phyloP scores from a whole-genome alignment of 2,113 vertebrate species.

The Pseudois nayaur region DNA sequence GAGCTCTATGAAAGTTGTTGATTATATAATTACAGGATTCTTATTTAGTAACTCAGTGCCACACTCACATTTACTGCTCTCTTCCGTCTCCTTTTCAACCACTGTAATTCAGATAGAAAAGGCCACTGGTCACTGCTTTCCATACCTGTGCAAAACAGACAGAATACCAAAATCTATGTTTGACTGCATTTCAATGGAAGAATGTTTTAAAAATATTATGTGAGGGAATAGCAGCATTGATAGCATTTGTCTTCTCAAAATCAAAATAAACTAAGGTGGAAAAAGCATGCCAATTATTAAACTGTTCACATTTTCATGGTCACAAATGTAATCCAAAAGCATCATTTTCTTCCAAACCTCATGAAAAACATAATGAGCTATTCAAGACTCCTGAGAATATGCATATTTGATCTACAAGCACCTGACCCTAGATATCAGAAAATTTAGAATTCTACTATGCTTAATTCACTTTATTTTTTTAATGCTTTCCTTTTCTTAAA shows the following conservation, averaged over 20 bases:
- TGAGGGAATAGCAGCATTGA: neutral
- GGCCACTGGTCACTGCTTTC: conserved; percentile 84
- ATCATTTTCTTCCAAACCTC: neutral
- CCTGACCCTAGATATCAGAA: neutral
- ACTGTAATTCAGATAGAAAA: conserved; percentile 86
- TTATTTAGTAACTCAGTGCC: neutral
- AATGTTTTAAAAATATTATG: neutral
- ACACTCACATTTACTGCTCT: conserved; percentile 88
- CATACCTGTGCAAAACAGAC: conserved; percentile 77
- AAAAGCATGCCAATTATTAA: neutral
- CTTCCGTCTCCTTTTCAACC: conserved; percentile 92
- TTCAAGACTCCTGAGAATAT: neutral
- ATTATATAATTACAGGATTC: neutral
- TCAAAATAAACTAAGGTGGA: neutral
- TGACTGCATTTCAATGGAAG: neutral
- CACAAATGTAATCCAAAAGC: neutral
- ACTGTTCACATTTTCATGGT: neutral
- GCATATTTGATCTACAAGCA: neutral
- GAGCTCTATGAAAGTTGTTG: neutral
- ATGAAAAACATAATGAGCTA: neutral
- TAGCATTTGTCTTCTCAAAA: neutral
- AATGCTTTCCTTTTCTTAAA: neutral
- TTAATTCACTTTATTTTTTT: neutral
- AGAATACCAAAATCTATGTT: neutral
- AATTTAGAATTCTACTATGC: neutral